Percentiles rank a stretch among this genome's conserved stretches.
Evolutionary conservation across 2,888 invertebrate species (phyloP).

Genomic region (Atrina japonica): DNA sequence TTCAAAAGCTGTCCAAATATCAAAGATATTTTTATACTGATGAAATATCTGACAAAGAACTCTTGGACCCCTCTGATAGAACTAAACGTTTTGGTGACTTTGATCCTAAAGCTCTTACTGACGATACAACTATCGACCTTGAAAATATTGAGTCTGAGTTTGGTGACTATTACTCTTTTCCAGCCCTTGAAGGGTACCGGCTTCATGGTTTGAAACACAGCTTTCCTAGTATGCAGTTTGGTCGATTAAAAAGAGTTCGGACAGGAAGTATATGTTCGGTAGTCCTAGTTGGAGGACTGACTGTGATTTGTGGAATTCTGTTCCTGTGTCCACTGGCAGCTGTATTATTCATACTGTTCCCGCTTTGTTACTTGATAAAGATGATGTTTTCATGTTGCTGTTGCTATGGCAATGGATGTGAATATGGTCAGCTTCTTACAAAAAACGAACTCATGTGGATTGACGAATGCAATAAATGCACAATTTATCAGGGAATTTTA

Average conservation of each 20-base stretch:
- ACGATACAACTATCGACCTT: neutral
- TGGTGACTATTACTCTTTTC: conserved; percentile 35
- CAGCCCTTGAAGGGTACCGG: conserved; percentile 59
- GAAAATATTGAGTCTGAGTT: neutral
- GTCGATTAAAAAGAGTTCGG: conserved; percentile 80
- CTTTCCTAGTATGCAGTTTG: conserved; percentile 79
- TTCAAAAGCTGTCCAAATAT: conserved; percentile 18
- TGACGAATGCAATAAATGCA: conserved; percentile 73
- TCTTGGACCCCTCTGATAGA: neutral
- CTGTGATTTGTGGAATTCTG: conserved; percentile 78
- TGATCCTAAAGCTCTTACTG: neutral
- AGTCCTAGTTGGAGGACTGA: conserved; percentile 67
- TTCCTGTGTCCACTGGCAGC: conserved; percentile 81
- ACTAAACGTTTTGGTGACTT: neutral
- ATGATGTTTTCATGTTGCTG: conserved; percentile 74
- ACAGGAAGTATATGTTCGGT: conserved; percentile 78
- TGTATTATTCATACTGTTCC: conserved; percentile 79
- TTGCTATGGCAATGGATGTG: conserved; percentile 68
- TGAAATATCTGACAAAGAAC: neutral
- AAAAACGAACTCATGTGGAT: conserved; percentile 82
- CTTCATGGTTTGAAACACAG: conserved; percentile 61
- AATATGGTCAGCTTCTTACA: conserved; percentile 76
- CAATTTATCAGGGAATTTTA: conserved; percentile 82
- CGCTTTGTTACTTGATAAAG: conserved; percentile 76
- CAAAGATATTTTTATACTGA: conserved; percentile 28